Evolutionary conservation across 2,888 invertebrate species (phyloP).

Genomic region (Incurvaria masculella): DNA sequence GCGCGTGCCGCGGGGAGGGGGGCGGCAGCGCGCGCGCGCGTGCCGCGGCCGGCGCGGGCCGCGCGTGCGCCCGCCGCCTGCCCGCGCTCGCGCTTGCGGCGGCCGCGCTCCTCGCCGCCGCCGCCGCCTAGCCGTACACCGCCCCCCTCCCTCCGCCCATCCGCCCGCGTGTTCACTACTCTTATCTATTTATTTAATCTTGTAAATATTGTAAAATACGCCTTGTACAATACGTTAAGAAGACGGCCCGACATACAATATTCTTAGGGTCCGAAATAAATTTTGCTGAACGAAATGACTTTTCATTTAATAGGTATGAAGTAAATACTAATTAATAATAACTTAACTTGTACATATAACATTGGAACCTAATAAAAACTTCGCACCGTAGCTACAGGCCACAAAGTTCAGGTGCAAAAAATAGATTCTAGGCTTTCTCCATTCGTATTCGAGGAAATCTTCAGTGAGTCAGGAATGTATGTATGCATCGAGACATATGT

Average conservation of each 20-base stretch:
- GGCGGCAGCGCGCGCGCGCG: conserved; percentile 37
- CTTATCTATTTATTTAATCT: background rate
- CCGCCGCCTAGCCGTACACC: conserved; percentile 24
- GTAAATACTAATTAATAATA: too few relatives aligned
- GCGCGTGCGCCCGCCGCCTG: conserved; percentile 19
- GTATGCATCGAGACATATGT: too few relatives aligned
- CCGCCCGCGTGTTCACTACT: conserved; percentile 1
- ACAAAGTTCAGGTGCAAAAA: too few relatives aligned
- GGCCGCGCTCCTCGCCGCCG: conserved; percentile 37
- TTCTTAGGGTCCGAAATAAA: conserved; percentile 55
- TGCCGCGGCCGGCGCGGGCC: conserved; percentile 29
- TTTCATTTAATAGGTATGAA: too few relatives aligned
- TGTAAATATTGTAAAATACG: background rate
- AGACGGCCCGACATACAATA: conserved; percentile 53
- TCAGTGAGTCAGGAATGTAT: too few relatives aligned
- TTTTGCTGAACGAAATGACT: conserved; percentile 29
- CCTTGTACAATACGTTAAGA: conserved; percentile 15
- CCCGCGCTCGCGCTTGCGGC: conserved; percentile 27
- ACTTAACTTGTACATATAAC: too few relatives aligned
- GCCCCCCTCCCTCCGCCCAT: conserved; percentile 7
- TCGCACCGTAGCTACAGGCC: too few relatives aligned
- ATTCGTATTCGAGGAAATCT: too few relatives aligned
- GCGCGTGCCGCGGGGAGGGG: conserved; percentile 38
- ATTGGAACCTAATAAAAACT: too few relatives aligned
- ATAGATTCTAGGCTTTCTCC: too few relatives aligned